Evolutionary conservation across 2,113 vertebrate species (phyloP).

Genomic region (Stegostoma tigrinum): DNA sequence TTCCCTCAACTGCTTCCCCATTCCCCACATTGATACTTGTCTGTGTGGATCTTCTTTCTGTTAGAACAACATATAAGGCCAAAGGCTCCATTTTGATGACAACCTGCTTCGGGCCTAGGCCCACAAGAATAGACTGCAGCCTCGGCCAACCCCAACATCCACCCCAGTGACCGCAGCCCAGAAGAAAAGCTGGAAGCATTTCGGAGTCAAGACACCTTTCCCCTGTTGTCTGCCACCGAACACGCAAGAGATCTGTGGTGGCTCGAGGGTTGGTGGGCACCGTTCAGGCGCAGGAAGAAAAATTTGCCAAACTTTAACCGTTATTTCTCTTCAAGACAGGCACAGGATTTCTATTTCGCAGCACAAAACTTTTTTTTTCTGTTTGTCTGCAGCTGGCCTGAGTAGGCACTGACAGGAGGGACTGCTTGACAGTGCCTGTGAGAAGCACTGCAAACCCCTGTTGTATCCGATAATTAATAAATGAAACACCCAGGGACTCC

Average conservation of each 20-base stretch:
- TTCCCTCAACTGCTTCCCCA: background rate
- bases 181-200: background rate
- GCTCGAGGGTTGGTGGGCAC: background rate
- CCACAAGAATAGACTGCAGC: background rate
- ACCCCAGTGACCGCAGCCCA: background rate
- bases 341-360: conserved; percentile 39
- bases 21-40: background rate
- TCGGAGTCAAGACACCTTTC: background rate
- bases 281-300: conserved; percentile 1
- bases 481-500: conserved; percentile 71
- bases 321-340: background rate
- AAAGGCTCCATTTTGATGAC: background rate
- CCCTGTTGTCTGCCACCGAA: background rate
- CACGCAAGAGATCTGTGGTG: no score
- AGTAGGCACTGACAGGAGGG: conserved; percentile 48
- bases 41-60: background rate
- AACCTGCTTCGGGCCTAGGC: background rate
- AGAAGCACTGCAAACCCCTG: conserved; percentile 47
- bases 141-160: background rate
- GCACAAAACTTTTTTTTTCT: conserved; percentile 37
- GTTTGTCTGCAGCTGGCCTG: conserved; percentile 41
- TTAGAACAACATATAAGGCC: background rate
- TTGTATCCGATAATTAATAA: conserved; percentile 76
- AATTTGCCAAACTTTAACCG: conserved; percentile 38
- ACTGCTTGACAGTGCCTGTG: conserved; percentile 49